A percentile compares a stretch with the other conserved stretches of the same genome.
phyloP scores from a whole-genome alignment of 2,888 invertebrate genomes.

The Celastrina argiolus region DNA sequence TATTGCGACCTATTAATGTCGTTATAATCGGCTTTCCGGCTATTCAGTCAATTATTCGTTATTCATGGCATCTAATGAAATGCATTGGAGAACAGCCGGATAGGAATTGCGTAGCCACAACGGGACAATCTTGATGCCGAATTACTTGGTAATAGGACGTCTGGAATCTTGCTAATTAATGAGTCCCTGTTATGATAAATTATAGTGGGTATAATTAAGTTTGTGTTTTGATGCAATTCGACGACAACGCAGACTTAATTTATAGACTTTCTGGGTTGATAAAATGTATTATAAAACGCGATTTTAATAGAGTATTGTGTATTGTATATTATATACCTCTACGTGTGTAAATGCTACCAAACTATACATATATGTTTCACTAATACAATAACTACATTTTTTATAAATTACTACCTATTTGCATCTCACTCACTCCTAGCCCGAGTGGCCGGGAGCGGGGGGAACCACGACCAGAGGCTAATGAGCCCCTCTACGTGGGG shows the following conservation, averaged over 20 bases:
- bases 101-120: conserved; percentile 31
- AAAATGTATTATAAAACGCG: too few species aligned
- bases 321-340: too few species aligned
- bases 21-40: not conserved
- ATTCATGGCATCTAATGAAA: conserved; percentile 27
- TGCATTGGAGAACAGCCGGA: conserved; percentile 29
- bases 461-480: too few species aligned
- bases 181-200: conserved; percentile 31
- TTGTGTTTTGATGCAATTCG: not conserved
- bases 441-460: too few species aligned
- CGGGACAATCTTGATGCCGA: conserved; percentile 37
- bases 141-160: conserved; percentile 35
- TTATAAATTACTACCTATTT: too few species aligned
- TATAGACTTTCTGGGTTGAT: not conserved
- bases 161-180: conserved; percentile 29
- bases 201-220: conserved; percentile 19
- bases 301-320: too few species aligned
- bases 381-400: too few species aligned
- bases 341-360: too few species aligned
- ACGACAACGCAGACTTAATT: not conserved
- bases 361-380: too few species aligned
- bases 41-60: conserved; percentile 16
- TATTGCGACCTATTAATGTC: too few species aligned
- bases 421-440: too few species aligned
- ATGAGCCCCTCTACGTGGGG: too few species aligned